These are phyloP conservation scores for Zaprionus kolodkinae DNA, from an alignment of 1,140 invertebrate genomes.

Conservation along the genomic window DNA sequence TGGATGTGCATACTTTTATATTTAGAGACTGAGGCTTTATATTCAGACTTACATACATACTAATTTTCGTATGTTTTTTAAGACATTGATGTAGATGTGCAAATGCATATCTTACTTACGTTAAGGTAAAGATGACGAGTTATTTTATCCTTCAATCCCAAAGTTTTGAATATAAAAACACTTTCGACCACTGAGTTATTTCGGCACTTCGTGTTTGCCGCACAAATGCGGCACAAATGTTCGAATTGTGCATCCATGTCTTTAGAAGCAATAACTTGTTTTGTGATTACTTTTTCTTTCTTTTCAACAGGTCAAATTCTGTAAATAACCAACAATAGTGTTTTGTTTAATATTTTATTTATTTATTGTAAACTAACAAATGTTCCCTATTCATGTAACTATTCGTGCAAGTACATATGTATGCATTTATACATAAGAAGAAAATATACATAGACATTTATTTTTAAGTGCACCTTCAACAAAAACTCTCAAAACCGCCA, in stretches of 20 bases:
- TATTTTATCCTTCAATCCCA: slow-evolving; percentile 74
- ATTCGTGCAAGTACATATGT: neutral
- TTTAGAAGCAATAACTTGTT: neutral
- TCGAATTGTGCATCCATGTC: slow-evolving; percentile 74
- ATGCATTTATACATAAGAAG: neutral
- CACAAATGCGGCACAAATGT: slow-evolving; percentile 77
- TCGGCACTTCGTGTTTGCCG: slow-evolving; percentile 77
- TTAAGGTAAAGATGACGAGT: slow-evolving; percentile 69
- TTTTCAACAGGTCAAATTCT: neutral
- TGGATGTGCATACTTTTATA: neutral
- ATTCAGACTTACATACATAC: too few relatives aligned
- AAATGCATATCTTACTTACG: slow-evolving; percentile 54
- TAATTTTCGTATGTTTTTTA: slow-evolving; percentile 9
- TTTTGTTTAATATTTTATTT: neutral
- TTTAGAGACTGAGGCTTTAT: neutral
- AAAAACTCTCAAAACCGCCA: slow-evolving; percentile 34
- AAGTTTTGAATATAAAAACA: slow-evolving; percentile 78
- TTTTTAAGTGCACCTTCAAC: slow-evolving; percentile 40
- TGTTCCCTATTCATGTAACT: neutral
- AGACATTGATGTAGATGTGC: too few relatives aligned
- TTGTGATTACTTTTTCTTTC: neutral
- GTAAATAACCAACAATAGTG: neutral
- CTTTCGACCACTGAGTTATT: slow-evolving; percentile 77
- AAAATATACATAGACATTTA: slow-evolving; percentile 24
- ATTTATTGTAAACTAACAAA: neutral